Percentiles rank a stretch among this genome's conserved stretches.
phyloP scores from a whole-genome alignment of 2,888 invertebrate genomes.

The Timema podura region DNA sequence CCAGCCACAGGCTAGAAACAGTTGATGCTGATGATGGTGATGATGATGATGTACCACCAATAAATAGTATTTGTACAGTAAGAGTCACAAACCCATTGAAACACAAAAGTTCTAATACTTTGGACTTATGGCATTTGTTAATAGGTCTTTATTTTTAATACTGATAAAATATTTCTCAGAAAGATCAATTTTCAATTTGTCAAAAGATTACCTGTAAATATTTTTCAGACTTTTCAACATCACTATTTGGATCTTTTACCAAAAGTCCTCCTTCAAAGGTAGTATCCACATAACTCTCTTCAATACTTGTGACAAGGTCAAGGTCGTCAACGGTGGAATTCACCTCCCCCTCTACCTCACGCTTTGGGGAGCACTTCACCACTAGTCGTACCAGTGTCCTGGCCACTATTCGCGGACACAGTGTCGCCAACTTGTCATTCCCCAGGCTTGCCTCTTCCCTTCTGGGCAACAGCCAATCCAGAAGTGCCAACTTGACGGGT shows the following conservation, averaged over 20 bases:
- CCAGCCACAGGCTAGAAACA: too few relatives aligned
- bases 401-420: neutral
- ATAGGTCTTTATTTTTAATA: neutral
- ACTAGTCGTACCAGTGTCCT: neutral
- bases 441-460: neutral
- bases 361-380: neutral
- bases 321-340: too few relatives aligned
- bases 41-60: too few relatives aligned
- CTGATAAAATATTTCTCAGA: neutral
- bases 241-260: neutral
- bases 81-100: too few relatives aligned
- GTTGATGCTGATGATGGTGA: too few relatives aligned
- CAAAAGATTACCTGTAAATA: neutral
- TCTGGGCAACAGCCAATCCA: constrained; percentile 1
- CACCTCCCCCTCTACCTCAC: too few relatives aligned
- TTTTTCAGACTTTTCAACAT: neutral
- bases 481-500: neutral
- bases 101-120: too few relatives aligned
- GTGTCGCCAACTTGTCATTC: neutral
- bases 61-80: too few relatives aligned
- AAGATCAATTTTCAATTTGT: neutral
- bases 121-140: too few relatives aligned
- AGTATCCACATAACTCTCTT: neutral
- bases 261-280: too few relatives aligned
- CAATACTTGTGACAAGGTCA: neutral